These are phyloP conservation scores for Anoplolepis gracilipes DNA, from an alignment of 1,140 invertebrate genomes.

Conservation along the genomic window DNA sequence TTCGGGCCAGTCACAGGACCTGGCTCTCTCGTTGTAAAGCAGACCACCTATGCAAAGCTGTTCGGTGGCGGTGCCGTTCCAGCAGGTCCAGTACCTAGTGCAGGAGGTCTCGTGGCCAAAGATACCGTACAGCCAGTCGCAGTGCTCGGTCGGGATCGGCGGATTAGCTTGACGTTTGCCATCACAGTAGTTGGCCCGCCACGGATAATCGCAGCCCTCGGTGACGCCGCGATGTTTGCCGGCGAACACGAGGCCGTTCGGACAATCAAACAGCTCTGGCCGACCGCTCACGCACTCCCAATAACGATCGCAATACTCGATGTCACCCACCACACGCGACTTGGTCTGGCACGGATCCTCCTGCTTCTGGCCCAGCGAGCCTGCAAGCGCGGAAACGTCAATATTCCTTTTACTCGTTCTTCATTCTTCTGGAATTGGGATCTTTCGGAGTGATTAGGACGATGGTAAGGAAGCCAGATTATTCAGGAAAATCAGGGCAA, in stretches of 20 bases:
- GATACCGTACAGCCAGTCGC: conserved; percentile 97
- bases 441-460: not conserved
- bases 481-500: not conserved
- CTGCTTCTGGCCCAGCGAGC: conserved; percentile 83
- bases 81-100: conserved; percentile 97
- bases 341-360: conserved; percentile 93
- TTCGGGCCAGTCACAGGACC: conserved; percentile 97
- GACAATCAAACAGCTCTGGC: conserved; percentile 94
- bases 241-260: conserved; percentile 95
- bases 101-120: conserved; percentile 97
- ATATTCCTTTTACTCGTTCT: no score
- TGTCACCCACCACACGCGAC: conserved; percentile 90
- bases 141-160: conserved; percentile 94
- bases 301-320: conserved; percentile 94
- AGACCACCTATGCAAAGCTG: conserved; percentile 97
- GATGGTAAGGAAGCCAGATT: not conserved
- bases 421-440: not conserved
- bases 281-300: conserved; percentile 94
- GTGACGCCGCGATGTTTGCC: conserved; percentile 94
- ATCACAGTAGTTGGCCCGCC: conserved; percentile 95
- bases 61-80: conserved; percentile 96
- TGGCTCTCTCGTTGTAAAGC: conserved; percentile 95
- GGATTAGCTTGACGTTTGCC: conserved; percentile 92
- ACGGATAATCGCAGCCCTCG: conserved; percentile 95
- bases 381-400: conserved; percentile 65